Evolutionary conservation across 1,140 invertebrate genomes (phyloP).

Genomic region (Saccostrea cuccullata): DNA sequence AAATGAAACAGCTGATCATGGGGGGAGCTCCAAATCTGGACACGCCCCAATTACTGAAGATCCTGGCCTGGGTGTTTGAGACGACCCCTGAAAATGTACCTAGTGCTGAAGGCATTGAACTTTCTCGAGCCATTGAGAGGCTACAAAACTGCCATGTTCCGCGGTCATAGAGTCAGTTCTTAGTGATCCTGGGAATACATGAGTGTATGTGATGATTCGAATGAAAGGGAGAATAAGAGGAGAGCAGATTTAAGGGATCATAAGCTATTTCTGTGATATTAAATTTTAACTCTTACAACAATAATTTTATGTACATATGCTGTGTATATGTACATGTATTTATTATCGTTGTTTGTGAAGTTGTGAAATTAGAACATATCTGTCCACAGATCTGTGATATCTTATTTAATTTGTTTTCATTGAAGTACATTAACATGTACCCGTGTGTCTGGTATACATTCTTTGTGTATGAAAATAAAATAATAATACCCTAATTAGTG

Average conservation of each 20-base stretch:
- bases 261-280: not conserved
- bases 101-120: conserved; percentile 66
- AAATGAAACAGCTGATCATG: conserved; percentile 70
- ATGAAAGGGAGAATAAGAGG: not conserved
- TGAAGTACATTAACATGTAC: not conserved
- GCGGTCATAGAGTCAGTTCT: conserved; percentile 37
- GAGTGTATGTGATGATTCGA: not conserved
- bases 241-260: not conserved
- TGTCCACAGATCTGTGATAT: not conserved
- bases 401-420: not conserved
- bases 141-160: conserved; percentile 67
- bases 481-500: no score
- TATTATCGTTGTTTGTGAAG: not conserved
- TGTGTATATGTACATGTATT: not conserved
- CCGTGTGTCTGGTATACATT: not conserved
- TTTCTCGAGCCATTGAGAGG: conserved; percentile 63
- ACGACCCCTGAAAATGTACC: conserved; percentile 60
- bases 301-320: not conserved
- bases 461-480: no score
- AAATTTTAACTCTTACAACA: not conserved
- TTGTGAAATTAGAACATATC: no score
- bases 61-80: conserved; percentile 72
- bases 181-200: not conserved
- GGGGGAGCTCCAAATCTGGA: conserved; percentile 74
- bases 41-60: conserved; percentile 65